Percentiles rank a stretch among this genome's conserved stretches.
These are phyloP conservation scores for Macheiramphus alcinus DNA, from an alignment of 2,113 vertebrate species.

Conservation along the genomic window DNA sequence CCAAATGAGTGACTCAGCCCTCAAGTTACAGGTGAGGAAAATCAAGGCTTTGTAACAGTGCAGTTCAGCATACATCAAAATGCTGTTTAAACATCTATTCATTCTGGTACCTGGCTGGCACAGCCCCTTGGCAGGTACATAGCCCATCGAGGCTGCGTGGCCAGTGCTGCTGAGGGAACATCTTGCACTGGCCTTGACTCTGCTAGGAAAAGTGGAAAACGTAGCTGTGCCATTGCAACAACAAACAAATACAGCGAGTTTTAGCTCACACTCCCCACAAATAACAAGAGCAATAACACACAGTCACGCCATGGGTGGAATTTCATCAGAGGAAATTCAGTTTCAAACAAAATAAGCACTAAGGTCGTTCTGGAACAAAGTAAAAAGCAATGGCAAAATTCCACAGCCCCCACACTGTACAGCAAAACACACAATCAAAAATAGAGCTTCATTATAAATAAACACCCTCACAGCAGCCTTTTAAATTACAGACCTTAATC, in stretches of 20 bases:
- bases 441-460: background rate
- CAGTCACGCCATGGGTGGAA: background rate
- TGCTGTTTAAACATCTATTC: background rate
- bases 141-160: fast-evolving
- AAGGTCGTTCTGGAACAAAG: background rate
- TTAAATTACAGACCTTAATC: background rate
- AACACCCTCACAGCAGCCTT: background rate
- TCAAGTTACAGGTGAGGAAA: background rate
- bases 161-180: background rate
- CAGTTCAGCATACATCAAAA: background rate
- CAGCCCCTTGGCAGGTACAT: fast-evolving
- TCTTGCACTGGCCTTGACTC: background rate
- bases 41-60: background rate
- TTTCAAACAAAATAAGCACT: slow-evolving; percentile 1
- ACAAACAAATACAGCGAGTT: background rate
- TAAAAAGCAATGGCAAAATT: slow-evolving; percentile 7
- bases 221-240: background rate
- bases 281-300: background rate
- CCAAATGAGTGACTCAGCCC: background rate
- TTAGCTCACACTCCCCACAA: background rate
- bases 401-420: background rate
- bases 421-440: background rate
- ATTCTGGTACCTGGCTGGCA: background rate
- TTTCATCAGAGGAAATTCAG: slow-evolving; percentile 1
- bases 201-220: background rate